Base-by-base conservation (phyloP, 2,113 vertebrate genomes). In the Malurus elegans region DNA sequence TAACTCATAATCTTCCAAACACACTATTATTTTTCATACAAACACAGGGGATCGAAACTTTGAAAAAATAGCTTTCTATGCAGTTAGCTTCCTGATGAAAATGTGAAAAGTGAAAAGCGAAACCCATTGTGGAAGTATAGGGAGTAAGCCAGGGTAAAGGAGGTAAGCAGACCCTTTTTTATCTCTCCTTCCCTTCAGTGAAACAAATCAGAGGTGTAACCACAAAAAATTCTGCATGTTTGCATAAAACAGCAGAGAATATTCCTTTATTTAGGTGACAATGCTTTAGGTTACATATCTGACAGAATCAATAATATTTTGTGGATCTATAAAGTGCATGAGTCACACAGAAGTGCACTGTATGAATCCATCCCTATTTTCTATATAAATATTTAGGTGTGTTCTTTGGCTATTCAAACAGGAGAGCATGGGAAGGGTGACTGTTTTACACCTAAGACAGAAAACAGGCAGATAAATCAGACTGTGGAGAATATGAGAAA, bases 71-170 rank as follows among this genome's bases (percentile, higher is more conserved):
- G 0, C 3, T 56, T 56, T n/a, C 10, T 47, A 16, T 36, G 7
- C 8, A 17, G 4, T 56, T 80, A 60, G 2, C 8, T 56, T 79
- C 3, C 44, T 24, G 13, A 4, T 69, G 50, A 38, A 62, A 72
- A 92, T 67, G 9, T 17, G 4, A 71, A 75, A 83, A 67, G 8
- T 47, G 14, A 31, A 76, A 93, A 90, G 9, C 26, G 81, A 29
- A 28, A 42, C 5, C 4, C 17, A 8, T n/a, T 18, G 8, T 38
- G 40, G 40, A 54, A 5, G 5, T 21, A n/a, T 0, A 58, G 9
- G 8, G 18, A 86, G 28, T 53, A 84, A 76, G 8, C 4, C 14
- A 31, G 8, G 9, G 7, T 24, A 51, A 84, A 76, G 44, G 31
- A 64, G 31, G 40, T 13, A 65, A 76, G 11, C 2, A 36, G 40